Base-by-base conservation (phyloP, 92 coral and sea anemone genomes). In the Pocillopora grandis region DNA sequence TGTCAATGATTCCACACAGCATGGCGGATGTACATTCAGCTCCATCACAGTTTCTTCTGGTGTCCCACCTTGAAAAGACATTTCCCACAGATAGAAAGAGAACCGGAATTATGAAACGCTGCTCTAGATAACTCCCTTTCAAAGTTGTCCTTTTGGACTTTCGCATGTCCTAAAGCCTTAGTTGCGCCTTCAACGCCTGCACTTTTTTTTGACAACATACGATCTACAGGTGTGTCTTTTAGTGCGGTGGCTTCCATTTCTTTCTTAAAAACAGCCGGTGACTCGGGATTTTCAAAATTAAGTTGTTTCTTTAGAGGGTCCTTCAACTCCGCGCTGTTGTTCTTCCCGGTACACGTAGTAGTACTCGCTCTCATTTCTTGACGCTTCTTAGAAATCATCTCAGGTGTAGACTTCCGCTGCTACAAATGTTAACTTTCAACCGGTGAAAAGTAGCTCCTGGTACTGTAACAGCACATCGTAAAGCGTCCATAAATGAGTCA, bases 31-130 rank as follows among this genome's bases (percentile, higher is more conserved):
- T 75, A 35, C 89, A 78, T 67, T 81, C 72, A 18, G 66, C 82
- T 17, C 75, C 63, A 85, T 77, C 82, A 61, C 88, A 77, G 27
- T 75, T 85, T 64, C 85, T 71, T 76, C 84, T 77, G 12, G 72
- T 85, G 88, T 64, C 84, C 84, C 62, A 77, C 52, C 62, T 78
- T 85, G 18, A 64, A 58, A n/a, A 62, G 84, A 62, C 72, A 84
- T 72, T 84, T 72, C 35, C 87, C 81, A 42, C 87, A 84, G 3
- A 76, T 58, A n/a, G 87, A 84, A 48, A 84, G 78, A 8, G 81
- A 62, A 18, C 87, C 87, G 16, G 77, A 59, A 60, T 60, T 60
- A 60, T 66, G 70, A 66, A 66, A 66, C 70, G 7, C 70, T 66
- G 70, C 70, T 66, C 68, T 64, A 64, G 68, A 64, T 64, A 64